Percentiles rank a stretch among this genome's conserved stretches.
Evolutionary conservation across 2,797 vertebrate genomes (phyloP).

Genomic region (Cirrhinus mrigala): DNA sequence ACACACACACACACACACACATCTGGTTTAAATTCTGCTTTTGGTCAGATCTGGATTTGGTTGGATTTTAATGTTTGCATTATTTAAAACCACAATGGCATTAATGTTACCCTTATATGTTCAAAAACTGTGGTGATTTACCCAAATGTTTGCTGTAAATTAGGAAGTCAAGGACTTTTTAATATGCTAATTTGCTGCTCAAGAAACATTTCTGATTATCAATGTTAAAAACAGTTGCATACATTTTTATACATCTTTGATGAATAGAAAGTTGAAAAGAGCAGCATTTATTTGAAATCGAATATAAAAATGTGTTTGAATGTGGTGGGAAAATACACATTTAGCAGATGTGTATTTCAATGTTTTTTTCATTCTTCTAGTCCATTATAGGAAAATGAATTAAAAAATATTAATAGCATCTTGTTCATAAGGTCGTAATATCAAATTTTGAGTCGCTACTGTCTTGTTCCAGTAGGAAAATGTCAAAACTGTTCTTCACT

Average conservation of each 20-base stretch:
- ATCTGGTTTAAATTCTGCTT: slow-evolving; percentile 20
- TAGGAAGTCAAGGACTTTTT: background rate
- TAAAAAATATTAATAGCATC: background rate
- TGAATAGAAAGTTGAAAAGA: too few species aligned
- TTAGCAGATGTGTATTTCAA: too few species aligned
- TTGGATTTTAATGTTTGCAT: background rate
- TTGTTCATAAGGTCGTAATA: background rate
- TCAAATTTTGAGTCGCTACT: background rate
- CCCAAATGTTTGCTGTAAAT: background rate
- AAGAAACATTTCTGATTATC: background rate
- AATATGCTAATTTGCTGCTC: background rate
- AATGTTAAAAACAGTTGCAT: background rate
- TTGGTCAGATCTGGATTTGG: background rate
- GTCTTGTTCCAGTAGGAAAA: background rate
- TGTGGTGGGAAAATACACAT: background rate
- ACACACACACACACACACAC: background rate
- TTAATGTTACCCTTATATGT: background rate
- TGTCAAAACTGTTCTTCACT: background rate
- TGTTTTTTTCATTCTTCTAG: background rate
- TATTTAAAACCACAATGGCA: background rate
- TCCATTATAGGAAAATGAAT: background rate
- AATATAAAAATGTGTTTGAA: background rate
- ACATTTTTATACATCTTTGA: too few species aligned
- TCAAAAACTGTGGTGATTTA: background rate
- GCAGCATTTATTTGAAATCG: background rate